phyloP scores from a whole-genome alignment of 2,888 invertebrate genomes.

The Hyalella azteca region DNA sequence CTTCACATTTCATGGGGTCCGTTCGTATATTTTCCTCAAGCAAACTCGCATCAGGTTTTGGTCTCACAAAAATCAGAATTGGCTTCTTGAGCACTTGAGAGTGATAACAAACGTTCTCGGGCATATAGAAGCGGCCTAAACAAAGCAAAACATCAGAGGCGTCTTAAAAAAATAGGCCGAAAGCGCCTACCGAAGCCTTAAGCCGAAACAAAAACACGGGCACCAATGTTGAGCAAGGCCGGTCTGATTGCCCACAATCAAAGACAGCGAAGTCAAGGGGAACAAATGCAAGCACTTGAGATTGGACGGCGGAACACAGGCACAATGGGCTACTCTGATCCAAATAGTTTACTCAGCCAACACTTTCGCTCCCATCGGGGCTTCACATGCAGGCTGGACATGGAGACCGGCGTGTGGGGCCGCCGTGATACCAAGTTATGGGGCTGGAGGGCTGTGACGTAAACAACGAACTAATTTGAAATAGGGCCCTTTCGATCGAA shows the following conservation, averaged over 20 bases:
- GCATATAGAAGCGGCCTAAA: conserved; percentile 4
- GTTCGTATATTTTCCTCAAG: no score
- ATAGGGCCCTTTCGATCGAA: no score
- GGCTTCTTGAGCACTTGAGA: conserved; percentile 13
- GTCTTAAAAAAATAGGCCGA: conserved; percentile 21
- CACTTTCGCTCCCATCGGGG: conserved; percentile 16
- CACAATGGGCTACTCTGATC: conserved; percentile 25
- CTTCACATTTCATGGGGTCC: no score
- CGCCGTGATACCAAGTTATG: no score
- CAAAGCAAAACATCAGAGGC: conserved; percentile 10
- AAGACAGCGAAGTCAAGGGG: conserved; percentile 27
- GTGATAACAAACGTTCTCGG: neutral
- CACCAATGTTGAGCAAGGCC: neutral
- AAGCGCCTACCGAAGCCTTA: conserved; percentile 3
- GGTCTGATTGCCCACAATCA: conserved; percentile 22
- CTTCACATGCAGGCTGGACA: no score
- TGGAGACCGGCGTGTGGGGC: no score
- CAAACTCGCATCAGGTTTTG: no score
- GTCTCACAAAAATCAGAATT: no score
- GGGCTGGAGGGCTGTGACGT: no score
- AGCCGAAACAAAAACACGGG: conserved; percentile 26
- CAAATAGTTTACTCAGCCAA: conserved; percentile 12
- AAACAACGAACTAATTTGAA: no score
- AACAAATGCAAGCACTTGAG: conserved; percentile 23
- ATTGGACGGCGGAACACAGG: conserved; percentile 18